Conservation (phyloP, 2,113 vertebrate species). For the Pedetes capensis region DNA sequence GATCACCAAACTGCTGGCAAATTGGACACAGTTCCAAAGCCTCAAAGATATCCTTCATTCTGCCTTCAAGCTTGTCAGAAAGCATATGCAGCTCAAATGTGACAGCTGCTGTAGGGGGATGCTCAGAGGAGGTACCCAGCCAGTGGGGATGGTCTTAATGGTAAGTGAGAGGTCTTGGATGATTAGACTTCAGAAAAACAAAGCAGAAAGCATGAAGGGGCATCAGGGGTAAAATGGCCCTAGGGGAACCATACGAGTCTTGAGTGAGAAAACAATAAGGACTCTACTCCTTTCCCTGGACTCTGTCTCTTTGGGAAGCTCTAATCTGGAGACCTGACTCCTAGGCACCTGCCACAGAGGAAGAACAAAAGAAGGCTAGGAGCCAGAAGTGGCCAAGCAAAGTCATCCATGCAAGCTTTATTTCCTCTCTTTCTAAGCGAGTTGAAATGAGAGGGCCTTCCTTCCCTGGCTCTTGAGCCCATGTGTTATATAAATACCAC, state of each 20-base stretch:
- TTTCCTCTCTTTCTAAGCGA: neutral
- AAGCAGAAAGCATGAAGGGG: neutral
- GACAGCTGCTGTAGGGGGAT: neutral
- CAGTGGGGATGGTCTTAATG: neutral
- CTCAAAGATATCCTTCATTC: neutral
- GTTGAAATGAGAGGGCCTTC: neutral
- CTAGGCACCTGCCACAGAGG: neutral
- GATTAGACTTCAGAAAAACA: neutral
- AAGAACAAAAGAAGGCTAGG: neutral
- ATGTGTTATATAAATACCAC: neutral
- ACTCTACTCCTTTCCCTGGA: neutral
- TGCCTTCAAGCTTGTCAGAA: conserved; percentile 30
- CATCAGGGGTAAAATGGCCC: neutral
- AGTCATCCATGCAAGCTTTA: neutral
- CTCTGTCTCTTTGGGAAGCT: neutral
- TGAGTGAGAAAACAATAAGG: neutral
- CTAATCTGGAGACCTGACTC: neutral
- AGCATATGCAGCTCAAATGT: conserved; percentile 37
- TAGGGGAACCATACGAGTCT: neutral
- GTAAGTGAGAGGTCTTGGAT: neutral
- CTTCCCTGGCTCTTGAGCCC: neutral
- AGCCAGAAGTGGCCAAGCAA: neutral
- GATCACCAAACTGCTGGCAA: neutral
- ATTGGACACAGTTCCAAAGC: neutral
- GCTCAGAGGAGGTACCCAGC: neutral